Evolutionary conservation across 2,113 vertebrate genomes (phyloP).

Genomic region (Vanacampus margaritifer): DNA sequence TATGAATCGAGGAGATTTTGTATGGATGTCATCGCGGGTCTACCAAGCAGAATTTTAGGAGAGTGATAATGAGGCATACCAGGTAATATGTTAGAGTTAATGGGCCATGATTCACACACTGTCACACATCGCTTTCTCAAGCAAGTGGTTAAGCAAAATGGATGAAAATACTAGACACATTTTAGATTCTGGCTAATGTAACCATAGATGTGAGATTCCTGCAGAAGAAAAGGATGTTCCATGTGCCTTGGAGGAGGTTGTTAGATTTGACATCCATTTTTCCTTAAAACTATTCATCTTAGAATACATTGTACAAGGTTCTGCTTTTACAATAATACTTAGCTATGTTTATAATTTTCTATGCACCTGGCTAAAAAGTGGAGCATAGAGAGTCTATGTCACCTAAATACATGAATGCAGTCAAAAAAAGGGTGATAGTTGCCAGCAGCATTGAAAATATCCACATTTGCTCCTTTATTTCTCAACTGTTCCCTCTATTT

Average conservation of each 20-base stretch:
- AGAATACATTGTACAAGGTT: not conserved
- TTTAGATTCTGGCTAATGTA: not conserved
- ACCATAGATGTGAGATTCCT: not conserved
- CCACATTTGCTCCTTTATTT: too few species aligned
- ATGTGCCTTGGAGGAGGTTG: not conserved
- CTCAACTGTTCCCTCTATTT: too few species aligned
- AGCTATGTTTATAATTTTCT: too few species aligned
- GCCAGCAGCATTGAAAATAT: too few species aligned
- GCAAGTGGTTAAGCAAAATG: not conserved
- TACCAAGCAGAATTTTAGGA: not conserved
- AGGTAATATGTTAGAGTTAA: constrained; percentile 2
- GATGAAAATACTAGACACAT: not conserved
- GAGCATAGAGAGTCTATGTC: too few species aligned
- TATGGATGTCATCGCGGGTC: not conserved
- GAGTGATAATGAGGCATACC: not conserved
- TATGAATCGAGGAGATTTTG: not conserved
- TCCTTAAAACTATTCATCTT: not conserved
- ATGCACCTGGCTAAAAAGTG: too few species aligned
- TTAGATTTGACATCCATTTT: not conserved
- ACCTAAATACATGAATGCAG: too few species aligned
- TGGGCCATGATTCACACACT: not conserved
- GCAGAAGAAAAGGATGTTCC: not conserved
- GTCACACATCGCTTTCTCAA: constrained; percentile 1
- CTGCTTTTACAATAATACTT: too few species aligned
- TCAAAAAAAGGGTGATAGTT: too few species aligned